Percentiles rank a stretch among this genome's conserved stretches.
Conservation (phyloP, 2,797 vertebrate species). For the Artibeus jamaicensis region DNA sequence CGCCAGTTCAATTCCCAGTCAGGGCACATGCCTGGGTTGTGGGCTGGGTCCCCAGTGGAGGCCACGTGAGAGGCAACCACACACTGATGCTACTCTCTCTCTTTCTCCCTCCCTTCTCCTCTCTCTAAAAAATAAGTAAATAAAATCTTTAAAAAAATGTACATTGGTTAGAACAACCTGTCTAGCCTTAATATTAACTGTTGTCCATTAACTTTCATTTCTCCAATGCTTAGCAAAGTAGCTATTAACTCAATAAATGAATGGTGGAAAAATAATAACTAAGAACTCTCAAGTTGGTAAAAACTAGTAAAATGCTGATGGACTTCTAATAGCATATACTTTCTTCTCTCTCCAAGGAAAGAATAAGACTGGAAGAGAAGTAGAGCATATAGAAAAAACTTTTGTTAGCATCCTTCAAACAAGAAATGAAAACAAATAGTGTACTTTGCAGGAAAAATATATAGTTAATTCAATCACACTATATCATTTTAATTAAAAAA, state of each 20-base stretch:
- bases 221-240: not conserved
- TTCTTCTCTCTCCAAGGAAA: not conserved
- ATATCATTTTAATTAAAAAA: constrained; percentile 31
- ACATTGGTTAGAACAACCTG: constrained; percentile 1
- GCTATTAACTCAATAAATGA: not conserved
- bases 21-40: no score
- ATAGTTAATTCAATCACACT: not conserved
- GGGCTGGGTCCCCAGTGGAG: no score
- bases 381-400: not conserved
- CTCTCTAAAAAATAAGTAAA: no score
- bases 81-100: no score
- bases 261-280: not conserved
- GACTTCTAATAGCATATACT: not conserved
- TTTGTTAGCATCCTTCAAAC: not conserved
- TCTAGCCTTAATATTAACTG: not conserved
- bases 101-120: no score
- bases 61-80: no score
- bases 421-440: constrained; percentile 11
- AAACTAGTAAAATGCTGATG: constrained; percentile 20
- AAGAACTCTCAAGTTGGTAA: not conserved
- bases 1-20: no score
- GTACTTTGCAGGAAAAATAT: not conserved
- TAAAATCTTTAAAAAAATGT: no score
- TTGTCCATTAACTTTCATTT: constrained; percentile 12
- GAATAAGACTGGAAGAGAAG: not conserved